These are phyloP conservation scores for Drosophila maculinotata DNA, from an alignment of 2,888 invertebrate genomes.

Conservation along the genomic window DNA sequence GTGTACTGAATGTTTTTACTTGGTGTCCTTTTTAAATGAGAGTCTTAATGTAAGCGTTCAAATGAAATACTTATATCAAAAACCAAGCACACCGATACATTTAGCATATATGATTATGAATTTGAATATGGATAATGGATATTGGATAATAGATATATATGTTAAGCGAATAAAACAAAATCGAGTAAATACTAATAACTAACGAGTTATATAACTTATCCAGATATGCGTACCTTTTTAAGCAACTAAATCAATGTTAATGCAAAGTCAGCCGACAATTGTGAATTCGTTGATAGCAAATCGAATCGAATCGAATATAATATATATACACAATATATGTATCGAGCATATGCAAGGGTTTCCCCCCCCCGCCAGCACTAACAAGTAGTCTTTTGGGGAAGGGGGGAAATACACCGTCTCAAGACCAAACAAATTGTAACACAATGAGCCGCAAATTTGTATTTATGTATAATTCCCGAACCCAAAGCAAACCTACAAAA, in stretches of 20 bases:
- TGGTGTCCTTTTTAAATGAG: conserved; percentile 67
- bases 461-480: conserved; percentile 54
- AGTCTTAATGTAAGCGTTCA: conserved; percentile 48
- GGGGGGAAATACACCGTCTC: conserved; percentile 37
- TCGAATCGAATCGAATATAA: conserved; percentile 2
- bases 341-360: conserved; percentile 1
- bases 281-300: conserved; percentile 27
- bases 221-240: conserved; percentile 74
- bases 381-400: background rate
- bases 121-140: conserved; percentile 28
- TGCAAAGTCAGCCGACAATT: conserved; percentile 19
- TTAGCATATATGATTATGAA: conserved; percentile 57
- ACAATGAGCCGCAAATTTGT: conserved; percentile 73
- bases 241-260: conserved; percentile 65
- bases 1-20: conserved; percentile 73
- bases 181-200: conserved; percentile 13
- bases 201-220: conserved; percentile 50
- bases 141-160: conserved; percentile 25
- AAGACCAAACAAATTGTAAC: conserved; percentile 58
- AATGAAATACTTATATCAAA: conserved; percentile 66
- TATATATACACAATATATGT: no score
- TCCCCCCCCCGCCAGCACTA: background rate
- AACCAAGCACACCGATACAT: conserved; percentile 79
- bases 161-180: conserved; percentile 10
- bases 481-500: conserved; percentile 24